Evolutionary conservation across 1,140 invertebrate genomes (phyloP).

Genomic region (Drosophila ogumai): DNA sequence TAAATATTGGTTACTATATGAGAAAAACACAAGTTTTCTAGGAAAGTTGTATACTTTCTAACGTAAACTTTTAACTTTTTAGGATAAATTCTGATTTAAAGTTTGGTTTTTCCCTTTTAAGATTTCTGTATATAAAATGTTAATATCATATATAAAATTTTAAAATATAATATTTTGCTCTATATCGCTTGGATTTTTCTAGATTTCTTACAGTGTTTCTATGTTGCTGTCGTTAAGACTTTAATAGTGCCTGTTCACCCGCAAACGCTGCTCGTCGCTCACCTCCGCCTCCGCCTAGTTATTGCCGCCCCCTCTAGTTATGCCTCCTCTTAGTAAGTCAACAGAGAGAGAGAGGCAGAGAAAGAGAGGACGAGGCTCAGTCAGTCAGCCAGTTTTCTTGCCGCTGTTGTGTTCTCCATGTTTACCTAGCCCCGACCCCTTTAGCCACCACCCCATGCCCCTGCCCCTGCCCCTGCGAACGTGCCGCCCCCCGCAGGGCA

Average conservation of each 20-base stretch:
- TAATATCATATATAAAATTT: too few relatives aligned
- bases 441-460: neutral
- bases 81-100: too few relatives aligned
- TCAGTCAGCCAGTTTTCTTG: conserved; percentile 60
- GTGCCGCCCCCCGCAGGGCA: conserved; percentile 2
- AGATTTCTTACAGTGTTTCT: neutral
- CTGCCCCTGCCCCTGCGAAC: neutral
- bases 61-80: too few relatives aligned
- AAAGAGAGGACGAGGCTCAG: conserved; percentile 24
- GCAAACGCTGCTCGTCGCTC: conserved; percentile 17
- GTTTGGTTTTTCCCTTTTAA: too few relatives aligned
- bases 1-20: too few relatives aligned
- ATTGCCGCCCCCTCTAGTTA: conserved; percentile 4
- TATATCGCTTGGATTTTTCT: neutral
- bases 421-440: conserved; percentile 58
- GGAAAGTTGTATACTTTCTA: too few relatives aligned
- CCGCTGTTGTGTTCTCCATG: conserved; percentile 54
- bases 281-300: neutral
- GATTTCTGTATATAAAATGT: too few relatives aligned
- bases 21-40: too few relatives aligned
- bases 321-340: conserved; percentile 54
- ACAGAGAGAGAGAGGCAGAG: conserved; percentile 28
- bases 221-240: conserved; percentile 61
- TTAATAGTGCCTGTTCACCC: conserved; percentile 61
- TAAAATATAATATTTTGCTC: neutral